phyloP scores from a whole-genome alignment of 2,113 vertebrate species.

The Paraplagusia blochii region DNA sequence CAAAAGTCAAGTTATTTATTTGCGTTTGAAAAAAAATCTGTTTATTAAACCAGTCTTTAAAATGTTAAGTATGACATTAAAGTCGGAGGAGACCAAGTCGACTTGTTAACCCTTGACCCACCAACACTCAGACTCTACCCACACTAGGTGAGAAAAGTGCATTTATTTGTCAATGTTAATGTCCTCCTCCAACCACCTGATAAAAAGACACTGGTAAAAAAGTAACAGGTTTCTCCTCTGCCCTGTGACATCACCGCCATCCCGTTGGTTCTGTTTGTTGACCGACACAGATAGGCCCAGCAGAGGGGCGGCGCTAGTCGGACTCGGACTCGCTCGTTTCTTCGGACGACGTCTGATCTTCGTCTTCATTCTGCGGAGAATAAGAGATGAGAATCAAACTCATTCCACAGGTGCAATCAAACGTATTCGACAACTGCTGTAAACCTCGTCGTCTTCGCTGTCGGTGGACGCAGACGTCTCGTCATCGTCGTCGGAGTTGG shows the following conservation, averaged over 20 bases:
- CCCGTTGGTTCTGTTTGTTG: constrained; percentile 36
- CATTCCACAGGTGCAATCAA: no score
- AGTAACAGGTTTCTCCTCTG: constrained; percentile 35
- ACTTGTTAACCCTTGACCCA: no score
- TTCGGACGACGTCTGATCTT: constrained; percentile 69
- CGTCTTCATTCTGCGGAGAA: constrained; percentile 68
- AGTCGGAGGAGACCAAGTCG: no score
- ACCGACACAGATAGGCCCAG: constrained; percentile 64
- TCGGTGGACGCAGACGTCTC: constrained; percentile 72
- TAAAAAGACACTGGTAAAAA: constrained; percentile 62
- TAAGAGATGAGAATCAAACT: no score
- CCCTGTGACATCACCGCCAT: background rate
- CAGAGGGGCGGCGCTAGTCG: constrained; percentile 61
- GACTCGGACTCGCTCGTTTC: constrained; percentile 75
- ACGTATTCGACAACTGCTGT: background rate
- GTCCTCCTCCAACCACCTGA: constrained; percentile 11
- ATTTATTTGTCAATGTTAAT: constrained; percentile 71
- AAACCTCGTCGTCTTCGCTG: constrained; percentile 64
- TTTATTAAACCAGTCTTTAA: constrained; percentile 77
- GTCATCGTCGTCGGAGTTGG: constrained; percentile 73
- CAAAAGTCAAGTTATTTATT: constrained; percentile 76
- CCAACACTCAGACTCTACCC: background rate
- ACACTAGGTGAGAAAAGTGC: constrained; percentile 71
- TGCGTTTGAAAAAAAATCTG: constrained; percentile 45
- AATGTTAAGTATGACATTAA: constrained; percentile 20